Base-by-base conservation (phyloP, 1,140 invertebrate genomes). In the Nebria ingens region DNA sequence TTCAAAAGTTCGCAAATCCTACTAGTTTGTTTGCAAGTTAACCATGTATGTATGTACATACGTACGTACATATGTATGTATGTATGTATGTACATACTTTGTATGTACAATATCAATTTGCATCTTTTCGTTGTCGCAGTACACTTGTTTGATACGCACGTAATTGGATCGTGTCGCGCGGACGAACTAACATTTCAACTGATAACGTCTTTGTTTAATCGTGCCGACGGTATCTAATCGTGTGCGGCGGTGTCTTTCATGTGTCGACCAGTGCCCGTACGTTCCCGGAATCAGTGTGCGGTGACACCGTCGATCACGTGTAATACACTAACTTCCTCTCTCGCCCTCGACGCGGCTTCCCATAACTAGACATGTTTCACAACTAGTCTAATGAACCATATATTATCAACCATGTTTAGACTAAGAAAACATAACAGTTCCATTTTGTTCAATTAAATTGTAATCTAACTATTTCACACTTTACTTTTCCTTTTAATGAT, bases 31-130 rank as follows among this genome's bases (percentile, higher is more conserved):
- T n/a, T n/a, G n/a, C n/a, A n/a, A n/a, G n/a, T n/a, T n/a, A n/a
- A n/a, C n/a, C n/a, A n/a, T n/a, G n/a, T n/a, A n/a, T 53, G 19
- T 53, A 53, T 53, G 19, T 53, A 53, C 34, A 34, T 53, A 53
- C 34, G 19, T 34, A 53, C 34, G 19, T 53, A 53, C 34, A 19
- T 53, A 53, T 53, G 25, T 53, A 53, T 53, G 19, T 34, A 53
- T 53, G 25, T 34, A 53, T 34, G 25, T 29, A 34, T 34, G 25
- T 34, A 34, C 15, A 12, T 53, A 53, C 15, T 34, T n/a, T n/a
- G 25, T 9, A 34, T 34, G 25, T 34, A 6, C 6, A n/a, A 34
- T 34, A 34, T 34, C 25, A 34, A 34, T 34, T 34, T 34, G 25
- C 25, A 34, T 34, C 25, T 34, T n/a, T 9, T 34, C 25, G 25